These are phyloP conservation scores for Oryzias melastigma DNA, from an alignment of 2,113 vertebrate genomes.

Conservation along the genomic window DNA sequence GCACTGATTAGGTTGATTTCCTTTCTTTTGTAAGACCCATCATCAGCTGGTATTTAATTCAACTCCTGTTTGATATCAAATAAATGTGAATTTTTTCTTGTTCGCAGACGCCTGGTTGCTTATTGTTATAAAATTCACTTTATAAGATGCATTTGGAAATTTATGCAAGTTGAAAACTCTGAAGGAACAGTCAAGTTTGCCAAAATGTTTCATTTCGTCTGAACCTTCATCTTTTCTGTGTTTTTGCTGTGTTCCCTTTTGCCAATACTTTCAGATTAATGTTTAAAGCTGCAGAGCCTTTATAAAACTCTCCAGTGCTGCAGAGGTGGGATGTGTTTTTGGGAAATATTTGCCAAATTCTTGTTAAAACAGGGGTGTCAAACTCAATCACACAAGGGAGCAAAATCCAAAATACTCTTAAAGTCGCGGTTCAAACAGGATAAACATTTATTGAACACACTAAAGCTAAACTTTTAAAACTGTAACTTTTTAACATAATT, in stretches of 20 bases:
- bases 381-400: too few species aligned
- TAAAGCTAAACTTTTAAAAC: too few species aligned
- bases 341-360: conserved; percentile 2
- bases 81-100: conserved; percentile 97
- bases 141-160: not conserved
- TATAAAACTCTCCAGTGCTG: conserved; percentile 5
- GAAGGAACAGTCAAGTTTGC: not conserved
- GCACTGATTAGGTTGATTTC: conserved; percentile 76
- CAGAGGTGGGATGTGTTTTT: conserved; percentile 3
- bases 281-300: conserved; percentile 2
- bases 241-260: not conserved
- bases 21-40: conserved; percentile 89
- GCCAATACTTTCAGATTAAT: conserved; percentile 4
- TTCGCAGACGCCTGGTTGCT: conserved; percentile 69
- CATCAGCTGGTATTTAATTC: conserved; percentile 98
- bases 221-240: not conserved
- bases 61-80: conserved; percentile 99
- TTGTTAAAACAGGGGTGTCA: not conserved
- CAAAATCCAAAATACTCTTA: too few species aligned
- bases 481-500: too few species aligned
- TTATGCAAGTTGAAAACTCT: not conserved
- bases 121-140: conserved; percentile 2
- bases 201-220: not conserved
- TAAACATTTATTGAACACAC: too few species aligned
- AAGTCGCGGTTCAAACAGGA: too few species aligned